Percentiles rank a stretch among this genome's conserved stretches.
Conservation (phyloP, 1,140 invertebrate species). For the Laupala kohalensis region DNA sequence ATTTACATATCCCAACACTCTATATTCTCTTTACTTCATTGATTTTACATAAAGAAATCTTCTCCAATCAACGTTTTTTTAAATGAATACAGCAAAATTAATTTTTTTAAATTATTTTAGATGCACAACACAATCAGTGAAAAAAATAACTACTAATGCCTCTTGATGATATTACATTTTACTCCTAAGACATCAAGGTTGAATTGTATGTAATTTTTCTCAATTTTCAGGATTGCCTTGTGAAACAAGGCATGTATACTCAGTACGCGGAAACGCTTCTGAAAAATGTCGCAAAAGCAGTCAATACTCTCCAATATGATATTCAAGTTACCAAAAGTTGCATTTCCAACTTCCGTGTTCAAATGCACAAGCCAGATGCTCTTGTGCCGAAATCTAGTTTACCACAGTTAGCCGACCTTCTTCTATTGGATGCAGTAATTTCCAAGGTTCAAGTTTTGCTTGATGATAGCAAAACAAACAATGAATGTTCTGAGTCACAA, state of each 20-base stretch:
- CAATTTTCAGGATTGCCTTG: slow-evolving; percentile 57
- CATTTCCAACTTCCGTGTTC: slow-evolving; percentile 45
- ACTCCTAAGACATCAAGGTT: no score
- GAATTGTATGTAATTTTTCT: slow-evolving; percentile 23
- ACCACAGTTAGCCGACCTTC: slow-evolving; percentile 49
- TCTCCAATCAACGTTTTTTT: no score
- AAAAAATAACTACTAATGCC: no score
- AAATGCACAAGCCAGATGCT: slow-evolving; percentile 21
- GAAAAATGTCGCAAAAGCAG: slow-evolving; percentile 49
- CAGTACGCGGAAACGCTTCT: slow-evolving; percentile 66
- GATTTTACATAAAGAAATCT: no score
- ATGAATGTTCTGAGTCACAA: slow-evolving; percentile 2
- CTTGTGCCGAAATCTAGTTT: slow-evolving; percentile 24
- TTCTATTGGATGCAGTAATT: slow-evolving; percentile 50
- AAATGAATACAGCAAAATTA: no score
- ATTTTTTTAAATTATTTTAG: no score
- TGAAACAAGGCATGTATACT: slow-evolving; percentile 78
- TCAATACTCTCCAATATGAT: slow-evolving; percentile 52
- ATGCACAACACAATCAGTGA: no score
- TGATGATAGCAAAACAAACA: slow-evolving; percentile 27
- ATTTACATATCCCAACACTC: no score
- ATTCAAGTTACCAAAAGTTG: slow-evolving; percentile 55
- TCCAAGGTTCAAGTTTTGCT: slow-evolving; percentile 54
- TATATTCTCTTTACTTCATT: no score
- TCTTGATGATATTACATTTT: no score